A percentile compares a stretch with the other conserved stretches of the same genome.
Evolutionary conservation across 2,113 vertebrate genomes (phyloP).

Genomic region (Atractosteus spatula): DNA sequence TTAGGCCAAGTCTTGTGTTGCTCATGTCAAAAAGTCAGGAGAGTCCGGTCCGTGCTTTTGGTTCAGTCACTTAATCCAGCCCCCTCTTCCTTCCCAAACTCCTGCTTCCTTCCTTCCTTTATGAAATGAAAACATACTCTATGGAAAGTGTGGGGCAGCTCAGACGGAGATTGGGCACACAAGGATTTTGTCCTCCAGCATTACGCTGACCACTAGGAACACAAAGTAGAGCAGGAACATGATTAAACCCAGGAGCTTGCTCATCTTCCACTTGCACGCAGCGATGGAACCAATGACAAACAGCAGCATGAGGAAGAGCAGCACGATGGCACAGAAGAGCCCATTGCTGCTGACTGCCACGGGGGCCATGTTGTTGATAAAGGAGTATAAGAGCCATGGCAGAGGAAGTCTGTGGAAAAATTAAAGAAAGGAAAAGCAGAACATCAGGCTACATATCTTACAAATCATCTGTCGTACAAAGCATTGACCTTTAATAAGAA

Average conservation of each 20-base stretch:
- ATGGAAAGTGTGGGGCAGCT: constrained; percentile 29
- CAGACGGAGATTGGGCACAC: constrained; percentile 84
- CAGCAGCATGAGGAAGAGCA: constrained; percentile 95
- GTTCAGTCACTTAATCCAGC: not conserved
- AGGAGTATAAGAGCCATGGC: constrained; percentile 84
- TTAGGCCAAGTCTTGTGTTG: constrained; percentile 23
- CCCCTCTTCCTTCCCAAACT: constrained; percentile 1
- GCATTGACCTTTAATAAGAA: too few relatives aligned
- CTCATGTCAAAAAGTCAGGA: constrained; percentile 21
- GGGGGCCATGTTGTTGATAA: constrained; percentile 59
- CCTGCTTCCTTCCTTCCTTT: constrained; percentile 22
- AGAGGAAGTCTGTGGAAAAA: constrained; percentile 78
- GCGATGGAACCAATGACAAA: constrained; percentile 94
- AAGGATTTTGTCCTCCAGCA: constrained; percentile 85
- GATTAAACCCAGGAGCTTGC: constrained; percentile 88
- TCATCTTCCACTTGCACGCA: constrained; percentile 93
- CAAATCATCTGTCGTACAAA: too few relatives aligned
- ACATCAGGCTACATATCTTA: not conserved
- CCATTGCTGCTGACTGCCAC: constrained; percentile 92
- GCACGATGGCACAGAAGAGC: constrained; percentile 92
- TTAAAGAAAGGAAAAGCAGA: constrained; percentile 2
- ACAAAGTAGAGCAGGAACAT: constrained; percentile 93
- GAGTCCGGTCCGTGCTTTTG: not conserved
- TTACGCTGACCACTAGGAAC: constrained; percentile 91
- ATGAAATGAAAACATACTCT: not conserved